A percentile compares a stretch with the other conserved stretches of the same genome.
phyloP scores from a whole-genome alignment of 2,113 vertebrate genomes.

The Aix galericulata region DNA sequence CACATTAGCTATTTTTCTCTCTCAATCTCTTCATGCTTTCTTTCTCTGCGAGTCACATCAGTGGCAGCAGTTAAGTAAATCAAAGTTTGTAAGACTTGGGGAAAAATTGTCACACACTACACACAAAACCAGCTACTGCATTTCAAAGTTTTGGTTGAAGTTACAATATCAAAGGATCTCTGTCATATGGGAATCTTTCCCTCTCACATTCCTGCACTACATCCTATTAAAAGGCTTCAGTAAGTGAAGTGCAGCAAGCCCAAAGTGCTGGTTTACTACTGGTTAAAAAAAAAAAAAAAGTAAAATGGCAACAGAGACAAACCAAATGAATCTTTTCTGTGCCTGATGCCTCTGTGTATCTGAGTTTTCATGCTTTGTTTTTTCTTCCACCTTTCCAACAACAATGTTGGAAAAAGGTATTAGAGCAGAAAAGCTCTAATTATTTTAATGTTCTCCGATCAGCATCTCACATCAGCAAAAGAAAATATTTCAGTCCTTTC shows the following conservation, averaged over 20 bases:
- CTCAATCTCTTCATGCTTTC: not conserved
- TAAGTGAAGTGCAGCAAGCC: constrained; percentile 19
- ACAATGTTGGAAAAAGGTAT: not conserved
- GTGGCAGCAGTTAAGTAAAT: constrained; percentile 50
- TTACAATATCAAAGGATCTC: constrained; percentile 48
- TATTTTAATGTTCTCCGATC: not conserved
- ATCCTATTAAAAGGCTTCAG: constrained; percentile 39
- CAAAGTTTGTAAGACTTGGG: constrained; percentile 52
- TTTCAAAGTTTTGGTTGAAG: constrained; percentile 65
- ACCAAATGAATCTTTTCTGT: constrained; percentile 35
- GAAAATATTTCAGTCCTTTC: not conserved
- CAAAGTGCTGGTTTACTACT: constrained; percentile 17
- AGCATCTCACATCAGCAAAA: not conserved
- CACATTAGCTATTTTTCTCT: constrained; percentile 27
- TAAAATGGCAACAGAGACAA: not conserved
- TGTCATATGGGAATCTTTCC: constrained; percentile 56
- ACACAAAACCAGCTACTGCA: constrained; percentile 44
- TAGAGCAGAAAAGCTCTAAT: not conserved
- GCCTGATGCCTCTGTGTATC: not conserved
- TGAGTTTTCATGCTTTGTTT: not conserved
- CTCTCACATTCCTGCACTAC: not conserved
- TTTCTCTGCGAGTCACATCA: constrained; percentile 34
- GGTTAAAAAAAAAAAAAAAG: not conserved
- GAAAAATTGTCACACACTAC: constrained; percentile 22
- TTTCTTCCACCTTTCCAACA: not conserved